Percentiles rank a stretch among this genome's conserved stretches.
phyloP scores from a whole-genome alignment of 2,113 vertebrate species.

The Ophthalmolycus amberensis region DNA sequence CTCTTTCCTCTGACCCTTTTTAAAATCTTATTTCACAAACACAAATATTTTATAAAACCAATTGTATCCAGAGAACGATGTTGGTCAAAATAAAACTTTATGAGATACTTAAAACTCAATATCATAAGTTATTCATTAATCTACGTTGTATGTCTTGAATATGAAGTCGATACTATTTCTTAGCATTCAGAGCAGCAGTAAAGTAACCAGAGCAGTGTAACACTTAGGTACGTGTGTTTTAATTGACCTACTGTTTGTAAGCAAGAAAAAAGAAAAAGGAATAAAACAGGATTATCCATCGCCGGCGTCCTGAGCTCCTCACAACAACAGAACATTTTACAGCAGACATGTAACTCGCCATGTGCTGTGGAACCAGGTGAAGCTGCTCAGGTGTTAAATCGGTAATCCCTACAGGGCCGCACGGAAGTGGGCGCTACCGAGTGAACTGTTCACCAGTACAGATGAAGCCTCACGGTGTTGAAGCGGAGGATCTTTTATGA shows the following conservation, averaged over 20 bases:
- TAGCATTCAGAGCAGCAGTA: conserved; percentile 61
- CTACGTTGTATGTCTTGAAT: conserved; percentile 5
- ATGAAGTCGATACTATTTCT: conserved; percentile 15
- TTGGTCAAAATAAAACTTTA: conserved; percentile 44
- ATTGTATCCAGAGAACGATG: conserved; percentile 5
- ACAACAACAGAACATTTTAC: conserved; percentile 2
- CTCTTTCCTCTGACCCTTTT: conserved; percentile 12
- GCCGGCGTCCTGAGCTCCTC: conserved; percentile 44
- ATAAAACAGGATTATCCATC: conserved; percentile 26
- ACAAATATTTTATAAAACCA: conserved; percentile 35
- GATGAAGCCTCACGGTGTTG: conserved; percentile 50
- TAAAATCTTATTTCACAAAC: conserved; percentile 25
- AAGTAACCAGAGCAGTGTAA: conserved; percentile 35
- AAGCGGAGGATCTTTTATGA: conserved; percentile 52
- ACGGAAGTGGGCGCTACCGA: conserved; percentile 11
- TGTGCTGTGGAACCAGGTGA: conserved; percentile 44
- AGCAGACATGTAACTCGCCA: conserved; percentile 11
- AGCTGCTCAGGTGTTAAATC: conserved; percentile 31
- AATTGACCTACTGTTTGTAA: conserved; percentile 58
- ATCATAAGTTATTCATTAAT: conserved; percentile 29
- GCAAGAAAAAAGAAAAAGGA: conserved; percentile 14
- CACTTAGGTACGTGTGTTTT: conserved; percentile 24
- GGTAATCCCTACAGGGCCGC: conserved; percentile 18
- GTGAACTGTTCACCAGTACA: conserved; percentile 22
- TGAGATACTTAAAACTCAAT: conserved; percentile 35